A percentile compares a stretch with the other conserved stretches of the same genome.
These are phyloP conservation scores for Hipposideros armiger DNA, from an alignment of 2,113 vertebrate genomes.

Conservation along the genomic window DNA sequence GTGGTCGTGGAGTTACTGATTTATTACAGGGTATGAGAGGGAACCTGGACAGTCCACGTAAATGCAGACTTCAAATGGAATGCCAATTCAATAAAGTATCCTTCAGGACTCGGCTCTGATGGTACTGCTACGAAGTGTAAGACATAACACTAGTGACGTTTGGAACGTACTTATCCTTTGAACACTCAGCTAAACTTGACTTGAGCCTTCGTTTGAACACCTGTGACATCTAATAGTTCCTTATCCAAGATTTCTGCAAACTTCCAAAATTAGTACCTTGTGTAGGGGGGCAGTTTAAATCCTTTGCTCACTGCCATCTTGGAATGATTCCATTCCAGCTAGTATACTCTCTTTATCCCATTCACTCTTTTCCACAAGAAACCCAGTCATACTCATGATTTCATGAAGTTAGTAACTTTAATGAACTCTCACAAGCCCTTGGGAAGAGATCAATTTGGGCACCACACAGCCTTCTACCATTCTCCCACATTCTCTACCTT, in stretches of 20 bases:
- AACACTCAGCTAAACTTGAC: background rate
- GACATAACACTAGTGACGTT: too few species aligned
- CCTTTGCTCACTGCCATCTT: background rate
- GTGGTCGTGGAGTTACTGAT: background rate
- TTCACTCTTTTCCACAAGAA: background rate
- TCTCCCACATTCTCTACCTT: background rate
- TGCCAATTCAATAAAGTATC: background rate
- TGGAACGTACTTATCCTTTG: background rate
- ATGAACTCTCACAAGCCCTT: background rate
- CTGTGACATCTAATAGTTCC: background rate
- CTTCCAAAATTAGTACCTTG: background rate
- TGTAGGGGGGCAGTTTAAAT: background rate
- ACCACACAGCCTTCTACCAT: background rate
- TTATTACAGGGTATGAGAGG: background rate
- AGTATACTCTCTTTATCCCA: background rate
- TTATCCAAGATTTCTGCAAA: background rate
- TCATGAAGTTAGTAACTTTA: background rate
- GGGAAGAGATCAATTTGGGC: background rate
- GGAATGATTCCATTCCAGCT: background rate
- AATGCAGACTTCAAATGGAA: background rate
- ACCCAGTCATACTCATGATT: background rate
- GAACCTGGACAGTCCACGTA: background rate
- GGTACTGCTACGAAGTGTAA: background rate
- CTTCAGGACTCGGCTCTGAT: background rate
- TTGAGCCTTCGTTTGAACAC: background rate